A percentile compares a stretch with the other conserved stretches of the same genome.
Evolutionary conservation across 2,797 vertebrate genomes (phyloP).

Genomic region (Microhierax caerulescens): DNA sequence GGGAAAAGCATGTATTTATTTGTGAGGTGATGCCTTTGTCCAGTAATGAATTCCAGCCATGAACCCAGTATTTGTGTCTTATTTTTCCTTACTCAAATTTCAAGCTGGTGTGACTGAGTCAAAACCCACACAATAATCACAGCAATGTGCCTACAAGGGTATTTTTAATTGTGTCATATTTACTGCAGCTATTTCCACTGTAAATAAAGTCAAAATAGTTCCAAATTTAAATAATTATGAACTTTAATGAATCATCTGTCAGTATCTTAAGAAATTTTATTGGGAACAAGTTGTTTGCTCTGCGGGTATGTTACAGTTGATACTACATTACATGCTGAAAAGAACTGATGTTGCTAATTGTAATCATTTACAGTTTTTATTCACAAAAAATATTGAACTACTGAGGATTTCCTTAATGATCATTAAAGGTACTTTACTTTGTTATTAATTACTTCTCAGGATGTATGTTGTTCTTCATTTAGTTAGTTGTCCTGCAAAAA

Average conservation of each 20-base stretch:
- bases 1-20: background rate
- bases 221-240: background rate
- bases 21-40: background rate
- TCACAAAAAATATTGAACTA: background rate
- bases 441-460: background rate
- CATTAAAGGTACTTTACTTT: background rate
- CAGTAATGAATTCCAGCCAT: background rate
- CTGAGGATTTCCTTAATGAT: background rate
- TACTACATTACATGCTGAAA: background rate
- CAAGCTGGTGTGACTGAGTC: background rate
- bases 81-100: background rate
- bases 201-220: background rate
- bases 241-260: background rate
- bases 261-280: background rate
- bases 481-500: background rate
- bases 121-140: background rate
- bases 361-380: background rate
- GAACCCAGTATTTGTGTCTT: background rate
- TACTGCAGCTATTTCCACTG: background rate
- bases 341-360: background rate
- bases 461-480: background rate
- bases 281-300: background rate
- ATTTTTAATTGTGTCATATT: background rate
- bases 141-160: background rate
- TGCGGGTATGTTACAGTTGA: background rate